Base-by-base conservation (phyloP, 2,888 invertebrate genomes). In the Melangyna quadrimaculata region DNA sequence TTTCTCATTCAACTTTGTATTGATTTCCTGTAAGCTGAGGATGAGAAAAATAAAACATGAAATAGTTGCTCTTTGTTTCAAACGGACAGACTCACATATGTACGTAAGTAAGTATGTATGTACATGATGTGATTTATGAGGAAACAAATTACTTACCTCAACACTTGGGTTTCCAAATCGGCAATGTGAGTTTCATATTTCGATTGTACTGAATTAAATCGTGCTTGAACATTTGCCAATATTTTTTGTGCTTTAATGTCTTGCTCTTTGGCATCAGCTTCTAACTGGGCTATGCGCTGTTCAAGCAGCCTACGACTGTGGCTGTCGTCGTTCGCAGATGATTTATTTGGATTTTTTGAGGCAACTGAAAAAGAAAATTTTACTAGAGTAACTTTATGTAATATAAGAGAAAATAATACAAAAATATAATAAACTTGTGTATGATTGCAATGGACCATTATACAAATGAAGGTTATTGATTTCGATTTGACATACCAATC, bases 171-270 rank as follows among this genome's bases (percentile, higher is more conserved):
- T 91, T 95, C 95, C n/a, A 95, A 93, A 88, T 95, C 95, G 87
- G 95, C 94, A 74, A 96, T 95, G 89, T 96, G 96, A 43, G 93
- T 94, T 88, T 95, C 95, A 89, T 96, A 96, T 90, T 96, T 96
- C 75, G 94, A 93, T 91, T 96, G 96, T 94, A 96, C 95, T 55
- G 95, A 95, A 43, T 94, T 94, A 89, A 96, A 96, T 89, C 96
- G 96, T 74, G 95, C 95, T 91, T 96, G 96, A 17, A 96, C 94
- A 65, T 96, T 96, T 24, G 94, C 89, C 87, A 96, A 91, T 69
- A 96, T 95, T 89, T 95, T 94, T 86, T 95, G 95, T 17, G 95
- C 95, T 90, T 95, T 94, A 22, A 93, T 92, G 88, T 96, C 96
- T 89, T 96, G 95, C 72, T 94, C 94, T 90, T 94, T 94, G 45